Evolutionary conservation across 53 echinoderm and acorn worm species (phyloP), one percentile per base, ranked within the genome.

Genomic region (Crossaster papposus): DNA sequence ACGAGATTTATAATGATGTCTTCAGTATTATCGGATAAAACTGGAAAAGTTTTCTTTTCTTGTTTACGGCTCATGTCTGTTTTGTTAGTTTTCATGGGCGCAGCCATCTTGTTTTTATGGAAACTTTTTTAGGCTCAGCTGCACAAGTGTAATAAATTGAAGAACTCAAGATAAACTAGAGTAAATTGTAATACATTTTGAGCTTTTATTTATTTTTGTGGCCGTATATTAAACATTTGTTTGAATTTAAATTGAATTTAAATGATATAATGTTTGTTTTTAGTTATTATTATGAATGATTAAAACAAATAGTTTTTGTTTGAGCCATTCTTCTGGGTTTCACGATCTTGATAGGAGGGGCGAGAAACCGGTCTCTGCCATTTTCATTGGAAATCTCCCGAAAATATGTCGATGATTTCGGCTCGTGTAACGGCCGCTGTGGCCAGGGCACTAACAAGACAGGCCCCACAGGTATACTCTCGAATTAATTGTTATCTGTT

Each of bases 361-460:
- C 55, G 33, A 79, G 65, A 64, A 26, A 77, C 82, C 81, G 77
- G 91, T 51, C 62, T 77, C 83, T 63, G 93, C 89, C 93, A 83
- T 83, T 83, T 89, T 77, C 55, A 29, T n/a, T 22, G 62, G 51
- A 77, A 92, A 89, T 26, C 32, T 53, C 36, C 32, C 64, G 32
- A 76, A 64, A 96, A 83, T 63, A 94, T 94, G 92, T 92, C 92
- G 81, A 95, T 95, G 94, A 91, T 96, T 85, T 94, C 97, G 79
- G 95, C 94, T 70, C 94, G 95, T 89, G 82, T 96, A 77, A 93
- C 97, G 81, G 95, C 97, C 81, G 92, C 94, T 65, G 93, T 95
- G 89, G 97, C 97, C 84, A 95, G 95, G 85, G 89, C 92, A 82
- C 89, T 96, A 38, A 89, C 97, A 30, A 89, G 95, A 72, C 97